Conservation (phyloP, 1,140 invertebrate species). For the Spodoptera frugiperda region DNA sequence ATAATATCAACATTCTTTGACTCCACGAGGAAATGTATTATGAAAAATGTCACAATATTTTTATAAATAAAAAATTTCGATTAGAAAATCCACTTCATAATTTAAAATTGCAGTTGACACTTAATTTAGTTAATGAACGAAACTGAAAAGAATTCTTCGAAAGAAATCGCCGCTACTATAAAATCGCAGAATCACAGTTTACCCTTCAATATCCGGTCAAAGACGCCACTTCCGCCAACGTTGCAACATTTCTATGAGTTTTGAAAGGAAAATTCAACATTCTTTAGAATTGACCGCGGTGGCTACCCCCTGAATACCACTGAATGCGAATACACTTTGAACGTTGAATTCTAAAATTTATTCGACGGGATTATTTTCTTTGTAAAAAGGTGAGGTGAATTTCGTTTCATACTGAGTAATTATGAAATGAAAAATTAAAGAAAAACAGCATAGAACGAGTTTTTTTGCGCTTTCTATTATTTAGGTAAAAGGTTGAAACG, state of each 20-base stretch:
- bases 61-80: not conserved
- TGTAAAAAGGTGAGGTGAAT: slow-evolving; percentile 7
- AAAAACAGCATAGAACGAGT: not conserved
- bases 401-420: not conserved
- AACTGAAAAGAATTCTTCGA: slow-evolving; percentile 29
- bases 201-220: slow-evolving; percentile 64
- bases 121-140: slow-evolving; percentile 9
- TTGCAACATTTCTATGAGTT: slow-evolving; percentile 51
- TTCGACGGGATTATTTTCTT: slow-evolving; percentile 40
- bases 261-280: slow-evolving; percentile 60
- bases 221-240: slow-evolving; percentile 53
- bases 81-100: not conserved
- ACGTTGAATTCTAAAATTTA: slow-evolving; percentile 47
- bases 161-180: slow-evolving; percentile 1
- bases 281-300: slow-evolving; percentile 52
- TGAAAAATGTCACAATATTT: not conserved
- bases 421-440: not conserved
- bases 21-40: too few relatives aligned
- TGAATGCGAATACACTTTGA: slow-evolving; percentile 35
- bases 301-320: slow-evolving; percentile 44
- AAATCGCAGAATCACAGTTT: slow-evolving; percentile 50
- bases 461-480: too few relatives aligned
- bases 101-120: slow-evolving; percentile 12
- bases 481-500: too few relatives aligned
- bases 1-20: too few relatives aligned